Conservation (phyloP, 2,113 vertebrate species). For the Silurus meridionalis region DNA sequence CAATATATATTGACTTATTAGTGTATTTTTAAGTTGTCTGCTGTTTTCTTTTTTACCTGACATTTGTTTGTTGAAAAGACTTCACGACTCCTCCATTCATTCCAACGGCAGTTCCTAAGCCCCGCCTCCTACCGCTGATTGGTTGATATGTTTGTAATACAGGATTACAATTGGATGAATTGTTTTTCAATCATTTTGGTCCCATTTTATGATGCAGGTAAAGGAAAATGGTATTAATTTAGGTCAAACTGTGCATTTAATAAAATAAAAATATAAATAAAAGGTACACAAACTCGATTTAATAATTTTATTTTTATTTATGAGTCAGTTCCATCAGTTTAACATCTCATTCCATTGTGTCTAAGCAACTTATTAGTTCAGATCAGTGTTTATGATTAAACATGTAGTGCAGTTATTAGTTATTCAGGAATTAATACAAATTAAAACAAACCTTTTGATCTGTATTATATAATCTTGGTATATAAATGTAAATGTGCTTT, state of each 20-base stretch:
- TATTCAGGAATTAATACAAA: not conserved
- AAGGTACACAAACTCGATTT: not conserved
- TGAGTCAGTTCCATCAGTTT: not conserved
- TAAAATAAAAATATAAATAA: not conserved
- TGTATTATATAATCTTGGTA: not conserved
- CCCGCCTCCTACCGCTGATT: conserved; percentile 6
- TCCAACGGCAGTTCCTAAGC: not conserved
- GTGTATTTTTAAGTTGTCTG: too few relatives aligned
- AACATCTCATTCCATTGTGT: not conserved
- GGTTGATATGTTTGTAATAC: not conserved
- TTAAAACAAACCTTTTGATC: too few relatives aligned
- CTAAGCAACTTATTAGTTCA: not conserved
- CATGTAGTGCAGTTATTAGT: not conserved
- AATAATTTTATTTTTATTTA: too few relatives aligned
- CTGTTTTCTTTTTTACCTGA: not conserved
- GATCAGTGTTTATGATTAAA: not conserved
- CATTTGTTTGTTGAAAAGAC: not conserved
- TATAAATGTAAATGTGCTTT: not conserved
- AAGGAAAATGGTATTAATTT: not conserved
- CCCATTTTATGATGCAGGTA: not conserved
- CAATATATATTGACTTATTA: not conserved
- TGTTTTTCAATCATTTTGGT: not conserved
- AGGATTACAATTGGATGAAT: not conserved
- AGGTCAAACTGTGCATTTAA: not conserved
- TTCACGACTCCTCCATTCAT: not conserved